A percentile compares a stretch with the other conserved stretches of the same genome.
Evolutionary conservation across 2,113 vertebrate species (phyloP).

Genomic region (Propithecus coquereli): DNA sequence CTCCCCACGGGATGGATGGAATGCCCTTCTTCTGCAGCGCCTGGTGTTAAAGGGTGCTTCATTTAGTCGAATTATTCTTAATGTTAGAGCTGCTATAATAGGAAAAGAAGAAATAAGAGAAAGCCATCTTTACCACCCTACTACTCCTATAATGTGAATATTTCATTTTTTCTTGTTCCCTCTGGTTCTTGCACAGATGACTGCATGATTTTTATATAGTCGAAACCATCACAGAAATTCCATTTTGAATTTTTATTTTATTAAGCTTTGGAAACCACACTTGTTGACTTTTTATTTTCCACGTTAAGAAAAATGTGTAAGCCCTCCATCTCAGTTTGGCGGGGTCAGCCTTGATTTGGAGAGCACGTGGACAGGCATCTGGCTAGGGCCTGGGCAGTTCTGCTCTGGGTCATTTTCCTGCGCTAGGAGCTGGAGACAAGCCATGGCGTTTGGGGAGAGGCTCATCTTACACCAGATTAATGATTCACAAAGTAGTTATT

Average conservation of each 20-base stretch:
- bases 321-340: neutral
- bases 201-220: neutral
- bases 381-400: neutral
- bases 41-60: neutral
- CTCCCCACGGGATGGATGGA: neutral
- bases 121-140: neutral
- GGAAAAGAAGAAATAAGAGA: neutral
- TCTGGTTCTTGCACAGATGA: neutral
- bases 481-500: neutral
- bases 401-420: neutral
- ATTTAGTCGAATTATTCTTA: neutral
- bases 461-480: neutral
- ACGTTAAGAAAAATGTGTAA: neutral
- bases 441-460: neutral
- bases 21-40: neutral
- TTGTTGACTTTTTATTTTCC: neutral
- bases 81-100: neutral
- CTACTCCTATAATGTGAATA: neutral
- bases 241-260: neutral
- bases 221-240: neutral
- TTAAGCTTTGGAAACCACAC: neutral
- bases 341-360: neutral
- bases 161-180: conserved; percentile 1
- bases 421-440: neutral
- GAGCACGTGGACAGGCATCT: no score